phyloP scores from a whole-genome alignment of 2,888 invertebrate species.

The Acleris sparsana region DNA sequence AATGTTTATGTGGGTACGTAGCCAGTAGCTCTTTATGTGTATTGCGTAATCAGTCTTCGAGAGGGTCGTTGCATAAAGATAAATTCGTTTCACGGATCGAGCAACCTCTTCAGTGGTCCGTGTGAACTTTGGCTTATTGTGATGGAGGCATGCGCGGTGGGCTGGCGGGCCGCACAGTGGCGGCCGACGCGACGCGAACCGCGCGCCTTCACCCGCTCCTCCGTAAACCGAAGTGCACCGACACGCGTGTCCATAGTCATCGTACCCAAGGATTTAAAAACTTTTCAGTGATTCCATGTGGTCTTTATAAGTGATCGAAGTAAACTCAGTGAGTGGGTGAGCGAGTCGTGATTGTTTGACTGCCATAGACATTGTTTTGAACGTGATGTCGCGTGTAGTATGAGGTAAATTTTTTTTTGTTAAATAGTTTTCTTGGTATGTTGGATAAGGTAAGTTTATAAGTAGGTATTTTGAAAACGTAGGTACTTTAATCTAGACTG shows the following conservation, averaged over 20 bases:
- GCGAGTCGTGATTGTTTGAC: slow-evolving; percentile 53
- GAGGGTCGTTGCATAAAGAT: slow-evolving; percentile 64
- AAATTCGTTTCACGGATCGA: slow-evolving; percentile 64
- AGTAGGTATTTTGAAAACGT: too few species aligned
- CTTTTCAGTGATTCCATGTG: slow-evolving; percentile 21
- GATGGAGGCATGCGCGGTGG: slow-evolving; percentile 75
- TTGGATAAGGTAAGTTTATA: too few species aligned
- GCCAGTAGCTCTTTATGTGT: slow-evolving; percentile 26
- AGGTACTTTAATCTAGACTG: too few species aligned
- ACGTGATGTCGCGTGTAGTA: slow-evolving; percentile 8
- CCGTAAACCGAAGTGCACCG: slow-evolving; percentile 52
- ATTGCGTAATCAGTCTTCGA: slow-evolving; percentile 44
- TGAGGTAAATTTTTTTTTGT: slow-evolving; percentile 10
- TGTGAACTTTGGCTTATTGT: slow-evolving; percentile 72
- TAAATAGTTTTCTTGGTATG: too few species aligned
- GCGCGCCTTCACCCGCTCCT: slow-evolving; percentile 51
- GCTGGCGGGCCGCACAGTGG: slow-evolving; percentile 59
- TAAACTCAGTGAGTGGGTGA: slow-evolving; percentile 54
- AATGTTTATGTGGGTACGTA: slow-evolving; percentile 27
- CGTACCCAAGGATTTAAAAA: background rate
- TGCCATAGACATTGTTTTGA: slow-evolving; percentile 41
- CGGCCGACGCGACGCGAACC: slow-evolving; percentile 59
- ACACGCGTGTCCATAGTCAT: slow-evolving; percentile 53
- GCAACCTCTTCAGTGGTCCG: slow-evolving; percentile 61
- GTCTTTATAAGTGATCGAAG: background rate